Evolutionary conservation across 1,140 invertebrate species (phyloP).

Genomic region (Drosophila pectinifera): DNA sequence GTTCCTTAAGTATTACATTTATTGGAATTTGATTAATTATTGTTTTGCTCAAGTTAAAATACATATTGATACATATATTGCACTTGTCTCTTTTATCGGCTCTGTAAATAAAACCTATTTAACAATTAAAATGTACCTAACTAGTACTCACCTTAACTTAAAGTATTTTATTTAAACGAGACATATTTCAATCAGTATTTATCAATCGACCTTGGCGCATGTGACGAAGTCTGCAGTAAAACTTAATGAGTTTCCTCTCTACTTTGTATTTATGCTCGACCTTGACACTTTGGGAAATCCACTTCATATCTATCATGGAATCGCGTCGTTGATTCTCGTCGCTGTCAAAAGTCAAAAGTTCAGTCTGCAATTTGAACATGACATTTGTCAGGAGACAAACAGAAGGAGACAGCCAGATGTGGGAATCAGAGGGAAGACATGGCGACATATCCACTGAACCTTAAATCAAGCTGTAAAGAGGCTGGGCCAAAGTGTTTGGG

Average conservation of each 20-base stretch:
- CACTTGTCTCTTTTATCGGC: too few relatives aligned
- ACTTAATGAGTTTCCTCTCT: conserved; percentile 7
- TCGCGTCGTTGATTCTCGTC: conserved; percentile 32
- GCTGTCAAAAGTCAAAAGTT: conserved; percentile 74
- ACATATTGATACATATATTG: too few relatives aligned
- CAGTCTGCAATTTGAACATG: conserved; percentile 78
- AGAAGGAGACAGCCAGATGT: conserved; percentile 27
- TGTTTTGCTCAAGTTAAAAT: too few relatives aligned
- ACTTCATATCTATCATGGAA: conserved; percentile 63
- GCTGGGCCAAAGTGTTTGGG: conserved; percentile 64
- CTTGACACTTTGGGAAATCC: conserved; percentile 65
- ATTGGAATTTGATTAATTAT: too few relatives aligned
- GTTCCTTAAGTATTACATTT: too few relatives aligned
- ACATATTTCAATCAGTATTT: not conserved
- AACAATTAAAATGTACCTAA: too few relatives aligned
- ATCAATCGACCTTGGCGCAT: not conserved
- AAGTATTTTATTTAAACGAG: not conserved
- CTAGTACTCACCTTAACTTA: too few relatives aligned
- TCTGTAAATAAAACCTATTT: too few relatives aligned
- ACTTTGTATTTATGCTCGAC: conserved; percentile 33
- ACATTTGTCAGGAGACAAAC: conserved; percentile 73
- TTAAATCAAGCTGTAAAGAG: conserved; percentile 81
- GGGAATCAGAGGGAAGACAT: conserved; percentile 26
- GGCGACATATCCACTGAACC: conserved; percentile 76
- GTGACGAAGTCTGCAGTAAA: not conserved